These are phyloP conservation scores for Hermodice carunculata DNA, from an alignment of 2,888 invertebrate species.

Conservation along the genomic window DNA sequence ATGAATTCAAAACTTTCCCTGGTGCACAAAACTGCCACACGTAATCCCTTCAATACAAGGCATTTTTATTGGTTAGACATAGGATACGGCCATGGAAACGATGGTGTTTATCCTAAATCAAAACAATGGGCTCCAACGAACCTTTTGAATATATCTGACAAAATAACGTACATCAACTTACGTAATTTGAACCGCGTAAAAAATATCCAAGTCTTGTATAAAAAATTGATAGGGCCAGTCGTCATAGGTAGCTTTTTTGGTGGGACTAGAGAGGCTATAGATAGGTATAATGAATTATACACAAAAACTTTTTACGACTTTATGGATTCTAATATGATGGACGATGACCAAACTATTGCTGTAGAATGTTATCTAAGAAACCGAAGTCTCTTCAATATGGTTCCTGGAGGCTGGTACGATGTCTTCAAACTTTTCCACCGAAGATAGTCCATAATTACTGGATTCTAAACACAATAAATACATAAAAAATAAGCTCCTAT, in stretches of 20 bases:
- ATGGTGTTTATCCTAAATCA: slow-evolving; percentile 36
- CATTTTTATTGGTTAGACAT: slow-evolving; percentile 67
- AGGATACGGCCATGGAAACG: slow-evolving; percentile 63
- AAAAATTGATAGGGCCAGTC: slow-evolving; percentile 55
- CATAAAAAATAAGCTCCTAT: too few species aligned
- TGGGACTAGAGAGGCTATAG: slow-evolving; percentile 53
- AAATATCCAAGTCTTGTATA: slow-evolving; percentile 46
- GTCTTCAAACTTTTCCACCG: slow-evolving; percentile 57
- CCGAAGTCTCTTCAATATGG: slow-evolving; percentile 57
- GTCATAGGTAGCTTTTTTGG: slow-evolving; percentile 64
- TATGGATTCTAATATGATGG: slow-evolving; percentile 57
- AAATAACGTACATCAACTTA: slow-evolving; percentile 40
- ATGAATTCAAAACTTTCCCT: slow-evolving; percentile 67
- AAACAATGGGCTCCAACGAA: slow-evolving; percentile 40
- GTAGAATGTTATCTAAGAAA: slow-evolving; percentile 55
- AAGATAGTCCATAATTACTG: too few species aligned
- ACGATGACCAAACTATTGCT: slow-evolving; percentile 67
- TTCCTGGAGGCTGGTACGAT: slow-evolving; percentile 65
- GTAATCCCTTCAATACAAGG: slow-evolving; percentile 57
- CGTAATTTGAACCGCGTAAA: slow-evolving; percentile 16
- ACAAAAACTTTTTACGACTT: slow-evolving; percentile 56
- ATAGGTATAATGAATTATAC: slow-evolving; percentile 52
- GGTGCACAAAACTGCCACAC: slow-evolving; percentile 53
- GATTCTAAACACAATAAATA: too few species aligned
- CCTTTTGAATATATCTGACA: slow-evolving; percentile 22